Percentiles rank a stretch among this genome's conserved stretches.
Evolutionary conservation across 2,888 invertebrate species (phyloP).

Genomic region (Epistrophe grossulariae): DNA sequence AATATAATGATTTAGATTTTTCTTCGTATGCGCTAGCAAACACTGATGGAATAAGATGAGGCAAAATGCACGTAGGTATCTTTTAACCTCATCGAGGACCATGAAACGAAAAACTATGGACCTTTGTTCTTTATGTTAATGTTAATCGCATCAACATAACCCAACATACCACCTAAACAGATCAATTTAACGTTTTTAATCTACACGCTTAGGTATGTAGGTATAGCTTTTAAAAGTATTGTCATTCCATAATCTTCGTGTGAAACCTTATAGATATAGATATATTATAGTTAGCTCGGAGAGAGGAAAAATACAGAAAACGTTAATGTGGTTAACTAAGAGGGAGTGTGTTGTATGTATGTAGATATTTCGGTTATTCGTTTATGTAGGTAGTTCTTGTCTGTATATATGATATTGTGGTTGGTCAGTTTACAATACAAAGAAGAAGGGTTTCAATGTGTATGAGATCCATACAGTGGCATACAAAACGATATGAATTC

Average conservation of each 20-base stretch:
- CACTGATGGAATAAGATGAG: conserved; percentile 28
- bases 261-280: background rate
- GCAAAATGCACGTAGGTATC: conserved; percentile 59
- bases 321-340: conserved; percentile 3
- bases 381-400: background rate
- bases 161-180: conserved; percentile 6
- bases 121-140: conserved; percentile 5
- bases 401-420: conserved; percentile 58
- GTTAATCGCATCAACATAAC: background rate
- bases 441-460: conserved; percentile 1
- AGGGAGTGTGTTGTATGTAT: background rate
- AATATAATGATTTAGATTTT: conserved; percentile 11
- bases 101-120: background rate
- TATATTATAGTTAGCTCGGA: background rate
- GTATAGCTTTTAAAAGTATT: background rate
- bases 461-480: conserved; percentile 47
- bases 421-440: conserved; percentile 60
- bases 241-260: background rate
- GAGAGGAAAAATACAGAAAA: conserved; percentile 29
- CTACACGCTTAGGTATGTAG: background rate
- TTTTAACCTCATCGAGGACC: background rate
- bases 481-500: conserved; percentile 18
- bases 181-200: conserved; percentile 28
- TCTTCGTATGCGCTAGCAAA: background rate
- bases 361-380: background rate